Percentiles rank a stretch among this genome's conserved stretches.
Evolutionary conservation across 2,113 vertebrate genomes (phyloP).

Genomic region (Aptenodytes patagonicus): DNA sequence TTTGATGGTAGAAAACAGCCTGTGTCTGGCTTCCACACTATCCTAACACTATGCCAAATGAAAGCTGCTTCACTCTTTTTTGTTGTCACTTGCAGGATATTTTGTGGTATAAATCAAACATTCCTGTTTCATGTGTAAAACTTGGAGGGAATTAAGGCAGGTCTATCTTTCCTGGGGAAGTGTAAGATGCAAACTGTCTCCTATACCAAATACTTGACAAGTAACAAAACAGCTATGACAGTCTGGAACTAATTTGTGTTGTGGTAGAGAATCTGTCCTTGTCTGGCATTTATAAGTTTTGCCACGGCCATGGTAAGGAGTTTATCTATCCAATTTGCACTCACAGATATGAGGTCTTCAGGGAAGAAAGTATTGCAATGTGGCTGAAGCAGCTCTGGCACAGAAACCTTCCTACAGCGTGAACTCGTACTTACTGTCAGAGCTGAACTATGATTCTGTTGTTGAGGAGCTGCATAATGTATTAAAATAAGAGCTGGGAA

Average conservation of each 20-base stretch:
- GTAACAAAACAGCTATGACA: not conserved
- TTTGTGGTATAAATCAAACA: not conserved
- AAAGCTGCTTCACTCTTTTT: not conserved
- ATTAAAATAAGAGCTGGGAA: not conserved
- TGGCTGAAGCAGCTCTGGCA: not conserved
- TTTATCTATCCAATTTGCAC: not conserved
- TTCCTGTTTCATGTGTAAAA: not conserved
- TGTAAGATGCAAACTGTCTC: not conserved
- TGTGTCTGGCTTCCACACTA: not conserved
- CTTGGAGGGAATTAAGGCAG: not conserved
- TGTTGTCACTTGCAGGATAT: not conserved
- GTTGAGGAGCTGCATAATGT: not conserved
- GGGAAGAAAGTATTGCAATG: not conserved
- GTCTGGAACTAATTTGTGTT: not conserved
- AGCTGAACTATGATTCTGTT: not conserved
- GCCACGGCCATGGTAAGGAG: not conserved
- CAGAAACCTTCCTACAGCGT: not conserved
- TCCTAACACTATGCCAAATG: not conserved
- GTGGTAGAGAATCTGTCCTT: not conserved
- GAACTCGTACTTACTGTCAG: not conserved
- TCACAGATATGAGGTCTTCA: not conserved
- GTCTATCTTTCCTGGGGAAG: not conserved
- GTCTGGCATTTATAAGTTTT: not conserved
- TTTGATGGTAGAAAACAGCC: not conserved
- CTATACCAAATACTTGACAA: not conserved